Percentiles rank a stretch among this genome's conserved stretches.
Evolutionary conservation across 2,888 invertebrate species (phyloP).

Genomic region (Luffia ferchaultella): DNA sequence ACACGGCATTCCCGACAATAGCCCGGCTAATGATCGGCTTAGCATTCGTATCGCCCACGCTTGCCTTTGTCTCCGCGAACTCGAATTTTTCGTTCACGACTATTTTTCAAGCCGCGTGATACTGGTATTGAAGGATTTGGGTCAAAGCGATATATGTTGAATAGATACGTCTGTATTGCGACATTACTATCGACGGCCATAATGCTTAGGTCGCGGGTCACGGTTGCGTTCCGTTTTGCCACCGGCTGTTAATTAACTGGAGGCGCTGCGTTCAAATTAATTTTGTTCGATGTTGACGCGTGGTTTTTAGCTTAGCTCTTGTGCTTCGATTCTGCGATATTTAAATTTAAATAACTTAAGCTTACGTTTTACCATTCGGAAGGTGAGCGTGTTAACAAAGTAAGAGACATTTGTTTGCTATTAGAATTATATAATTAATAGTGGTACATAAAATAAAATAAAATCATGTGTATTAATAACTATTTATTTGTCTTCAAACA

Average conservation of each 20-base stretch:
- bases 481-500: too few species aligned
- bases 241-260: slow-evolving; percentile 31
- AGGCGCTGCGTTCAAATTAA: not conserved
- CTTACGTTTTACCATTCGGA: too few species aligned
- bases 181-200: slow-evolving; percentile 20
- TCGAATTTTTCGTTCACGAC: slow-evolving; percentile 44
- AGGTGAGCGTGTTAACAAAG: too few species aligned
- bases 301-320: too few species aligned
- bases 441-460: too few species aligned
- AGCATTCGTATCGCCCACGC: slow-evolving; percentile 60
- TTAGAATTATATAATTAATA: too few species aligned
- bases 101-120: slow-evolving; percentile 56
- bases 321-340: too few species aligned
- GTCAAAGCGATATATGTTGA: slow-evolving; percentile 34
- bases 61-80: slow-evolving; percentile 52
- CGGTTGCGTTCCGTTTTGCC: slow-evolving; percentile 29
- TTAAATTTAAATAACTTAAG: too few species aligned
- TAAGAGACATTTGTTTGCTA: too few species aligned
- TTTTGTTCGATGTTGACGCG: not conserved
- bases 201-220: slow-evolving; percentile 25
- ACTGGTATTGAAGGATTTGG: slow-evolving; percentile 47
- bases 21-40: slow-evolving; percentile 54
- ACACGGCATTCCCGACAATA: slow-evolving; percentile 49
- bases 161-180: slow-evolving; percentile 24
- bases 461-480: too few species aligned